phyloP scores from a whole-genome alignment of 1,140 invertebrate species.

The Orchestia grillus region DNA sequence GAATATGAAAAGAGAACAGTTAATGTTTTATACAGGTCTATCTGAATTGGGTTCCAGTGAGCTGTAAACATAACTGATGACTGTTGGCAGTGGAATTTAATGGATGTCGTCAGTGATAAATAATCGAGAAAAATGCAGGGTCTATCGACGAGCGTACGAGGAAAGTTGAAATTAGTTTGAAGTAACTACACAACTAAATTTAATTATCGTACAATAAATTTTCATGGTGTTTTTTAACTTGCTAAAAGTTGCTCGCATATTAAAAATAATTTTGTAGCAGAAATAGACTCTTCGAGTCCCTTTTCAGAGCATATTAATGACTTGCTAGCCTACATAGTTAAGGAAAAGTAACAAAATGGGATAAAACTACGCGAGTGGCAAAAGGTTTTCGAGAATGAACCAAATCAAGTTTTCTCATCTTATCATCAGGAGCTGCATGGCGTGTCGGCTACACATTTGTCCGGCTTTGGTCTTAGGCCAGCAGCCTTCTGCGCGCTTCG shows the following conservation, averaged over 20 bases:
- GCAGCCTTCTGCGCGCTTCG: not conserved
- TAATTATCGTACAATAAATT: not conserved
- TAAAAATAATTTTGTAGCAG: not conserved
- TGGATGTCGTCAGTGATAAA: not conserved
- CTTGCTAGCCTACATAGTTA: not conserved
- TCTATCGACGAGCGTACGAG: not conserved
- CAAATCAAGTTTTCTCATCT: not conserved
- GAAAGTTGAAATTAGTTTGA: not conserved
- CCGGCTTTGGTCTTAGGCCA: not conserved
- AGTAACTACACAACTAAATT: not conserved
- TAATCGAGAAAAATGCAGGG: not conserved
- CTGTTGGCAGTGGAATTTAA: not conserved
- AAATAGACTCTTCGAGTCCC: not conserved
- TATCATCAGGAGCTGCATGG: not conserved
- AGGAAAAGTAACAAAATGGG: not conserved
- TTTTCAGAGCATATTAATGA: not conserved
- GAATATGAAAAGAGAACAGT: not conserved
- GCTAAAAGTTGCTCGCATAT: not conserved
- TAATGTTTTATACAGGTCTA: not conserved
- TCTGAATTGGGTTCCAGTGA: not conserved
- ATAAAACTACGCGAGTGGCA: not conserved
- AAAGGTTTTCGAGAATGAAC: not conserved
- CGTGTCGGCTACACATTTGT: not conserved
- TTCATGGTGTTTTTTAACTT: not conserved
- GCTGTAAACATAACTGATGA: not conserved